Evolutionary conservation across 2,113 vertebrate genomes (phyloP).

Genomic region (Gavialis gangeticus): DNA sequence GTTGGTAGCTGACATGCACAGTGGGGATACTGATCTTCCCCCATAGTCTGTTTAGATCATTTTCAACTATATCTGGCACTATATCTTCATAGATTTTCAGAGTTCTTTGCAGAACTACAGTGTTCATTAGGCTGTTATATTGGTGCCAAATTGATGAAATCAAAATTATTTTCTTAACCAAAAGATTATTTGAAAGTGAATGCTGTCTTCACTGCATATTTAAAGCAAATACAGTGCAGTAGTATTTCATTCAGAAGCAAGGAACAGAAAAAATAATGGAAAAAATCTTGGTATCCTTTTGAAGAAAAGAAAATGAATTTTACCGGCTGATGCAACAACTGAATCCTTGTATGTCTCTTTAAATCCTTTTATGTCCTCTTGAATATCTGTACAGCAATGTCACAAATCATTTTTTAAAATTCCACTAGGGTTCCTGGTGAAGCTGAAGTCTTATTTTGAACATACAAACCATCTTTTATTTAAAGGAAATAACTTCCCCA

Average conservation of each 20-base stretch:
- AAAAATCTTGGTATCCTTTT: neutral
- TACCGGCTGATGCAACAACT: neutral
- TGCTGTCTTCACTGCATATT: neutral
- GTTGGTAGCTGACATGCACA: neutral
- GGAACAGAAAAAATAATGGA: neutral
- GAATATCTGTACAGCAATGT: neutral
- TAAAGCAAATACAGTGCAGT: neutral
- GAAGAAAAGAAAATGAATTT: neutral
- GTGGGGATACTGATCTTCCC: neutral
- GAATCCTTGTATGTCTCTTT: neutral
- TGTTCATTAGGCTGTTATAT: neutral
- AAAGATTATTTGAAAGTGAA: neutral
- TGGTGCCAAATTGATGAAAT: neutral
- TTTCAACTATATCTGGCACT: neutral
- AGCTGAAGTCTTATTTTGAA: neutral
- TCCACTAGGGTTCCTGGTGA: neutral
- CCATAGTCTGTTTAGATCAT: neutral
- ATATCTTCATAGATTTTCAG: neutral
- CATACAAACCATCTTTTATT: neutral
- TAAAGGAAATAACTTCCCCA: neutral
- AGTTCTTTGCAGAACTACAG: neutral
- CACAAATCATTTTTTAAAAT: neutral
- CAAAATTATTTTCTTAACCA: neutral
- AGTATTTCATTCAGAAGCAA: conserved; percentile 12
- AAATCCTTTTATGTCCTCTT: neutral